Conservation (phyloP, 2,113 vertebrate species). For the Corvus moneduloides region DNA sequence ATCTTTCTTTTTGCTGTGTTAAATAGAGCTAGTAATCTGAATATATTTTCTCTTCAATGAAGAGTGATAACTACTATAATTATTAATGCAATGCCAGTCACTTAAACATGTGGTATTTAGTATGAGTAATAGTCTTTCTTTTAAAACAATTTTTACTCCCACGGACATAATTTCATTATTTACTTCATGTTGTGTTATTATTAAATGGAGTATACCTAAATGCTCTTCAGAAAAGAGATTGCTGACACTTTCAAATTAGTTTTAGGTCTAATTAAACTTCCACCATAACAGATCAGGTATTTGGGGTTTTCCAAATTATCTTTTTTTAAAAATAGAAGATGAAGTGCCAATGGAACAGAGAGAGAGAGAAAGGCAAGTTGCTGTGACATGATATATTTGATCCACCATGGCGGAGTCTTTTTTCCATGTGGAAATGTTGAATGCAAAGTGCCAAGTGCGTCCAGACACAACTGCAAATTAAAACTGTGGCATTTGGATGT, state of each 20-base stretch:
- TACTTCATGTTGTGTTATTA: conserved; percentile 50
- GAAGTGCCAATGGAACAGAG: not conserved
- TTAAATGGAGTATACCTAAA: conserved; percentile 56
- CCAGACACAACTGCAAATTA: not conserved
- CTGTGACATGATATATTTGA: not conserved
- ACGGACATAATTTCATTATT: conserved; percentile 45
- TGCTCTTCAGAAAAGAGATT: conserved; percentile 45
- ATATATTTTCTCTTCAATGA: conserved; percentile 33
- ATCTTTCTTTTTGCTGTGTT: conserved; percentile 1
- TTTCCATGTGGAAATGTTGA: not conserved
- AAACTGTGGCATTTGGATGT: not conserved
- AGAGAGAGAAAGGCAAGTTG: not conserved
- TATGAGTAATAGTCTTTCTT: conserved; percentile 49
- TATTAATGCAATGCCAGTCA: conserved; percentile 48
- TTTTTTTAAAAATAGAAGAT: not conserved
- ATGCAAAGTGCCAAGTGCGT: not conserved
- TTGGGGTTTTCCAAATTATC: not conserved
- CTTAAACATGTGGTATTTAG: conserved; percentile 34
- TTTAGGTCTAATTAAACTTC: conserved; percentile 62
- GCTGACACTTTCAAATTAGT: conserved; percentile 58
- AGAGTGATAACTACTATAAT: conserved; percentile 60
- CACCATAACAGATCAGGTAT: conserved; percentile 30
- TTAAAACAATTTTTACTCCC: conserved; percentile 55
- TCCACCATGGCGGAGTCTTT: not conserved
- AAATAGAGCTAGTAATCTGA: conserved; percentile 33